Conservation (phyloP, 1,140 invertebrate species). For the Tetranychus cinnabarinus region DNA sequence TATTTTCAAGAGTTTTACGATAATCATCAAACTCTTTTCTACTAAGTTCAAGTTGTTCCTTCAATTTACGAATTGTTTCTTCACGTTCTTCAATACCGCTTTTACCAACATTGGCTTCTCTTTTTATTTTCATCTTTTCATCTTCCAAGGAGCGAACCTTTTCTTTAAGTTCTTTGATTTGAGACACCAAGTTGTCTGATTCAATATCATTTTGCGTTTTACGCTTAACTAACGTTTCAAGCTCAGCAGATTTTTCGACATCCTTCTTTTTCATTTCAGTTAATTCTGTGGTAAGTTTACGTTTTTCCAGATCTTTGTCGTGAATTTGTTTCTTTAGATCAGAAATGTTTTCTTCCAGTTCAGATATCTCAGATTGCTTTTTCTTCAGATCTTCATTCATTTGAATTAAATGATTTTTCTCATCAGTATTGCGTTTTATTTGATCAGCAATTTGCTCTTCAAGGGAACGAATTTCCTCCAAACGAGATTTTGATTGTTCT, state of each 20-base stretch:
- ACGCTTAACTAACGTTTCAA: background rate
- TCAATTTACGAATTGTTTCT: background rate
- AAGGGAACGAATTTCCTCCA: background rate
- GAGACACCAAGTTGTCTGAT: background rate
- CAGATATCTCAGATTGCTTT: background rate
- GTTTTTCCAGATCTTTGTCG: background rate
- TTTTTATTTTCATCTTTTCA: background rate
- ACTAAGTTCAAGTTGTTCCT: background rate
- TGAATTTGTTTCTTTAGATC: background rate
- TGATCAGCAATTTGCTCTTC: conserved; percentile 7
- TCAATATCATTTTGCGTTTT: background rate
- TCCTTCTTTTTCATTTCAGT: background rate
- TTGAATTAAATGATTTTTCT: background rate
- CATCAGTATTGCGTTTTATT: conserved; percentile 1
- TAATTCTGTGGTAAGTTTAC: background rate
- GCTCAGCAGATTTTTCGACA: background rate
- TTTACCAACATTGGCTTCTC: background rate
- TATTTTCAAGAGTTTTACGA: background rate
- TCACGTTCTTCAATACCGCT: background rate
- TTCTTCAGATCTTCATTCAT: background rate
- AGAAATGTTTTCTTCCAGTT: background rate
- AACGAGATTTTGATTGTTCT: background rate
- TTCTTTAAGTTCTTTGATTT: conserved; percentile 1
- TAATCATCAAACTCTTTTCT: conserved; percentile 4
- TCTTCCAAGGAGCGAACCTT: background rate